Evolutionary conservation across 92 coral and sea anemone species (phyloP).

Genomic region (Micromussa lordhowensis): DNA sequence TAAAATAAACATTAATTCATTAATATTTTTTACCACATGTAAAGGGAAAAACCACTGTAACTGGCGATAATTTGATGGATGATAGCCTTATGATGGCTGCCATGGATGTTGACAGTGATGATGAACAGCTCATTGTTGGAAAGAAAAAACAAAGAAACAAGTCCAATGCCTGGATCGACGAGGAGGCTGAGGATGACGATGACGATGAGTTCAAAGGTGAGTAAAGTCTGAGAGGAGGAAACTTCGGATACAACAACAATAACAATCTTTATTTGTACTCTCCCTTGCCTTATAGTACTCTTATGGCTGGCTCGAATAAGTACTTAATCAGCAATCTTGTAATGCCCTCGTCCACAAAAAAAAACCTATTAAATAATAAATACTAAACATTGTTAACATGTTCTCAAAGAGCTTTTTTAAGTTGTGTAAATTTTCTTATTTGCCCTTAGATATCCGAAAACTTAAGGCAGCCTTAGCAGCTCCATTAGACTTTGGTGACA

Average conservation of each 20-base stretch:
- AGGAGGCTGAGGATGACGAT: slow-evolving; percentile 95
- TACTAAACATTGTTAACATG: neutral
- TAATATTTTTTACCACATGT: neutral
- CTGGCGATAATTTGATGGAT: neutral
- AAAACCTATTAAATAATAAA: too few relatives aligned
- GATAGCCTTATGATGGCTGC: slow-evolving; percentile 39
- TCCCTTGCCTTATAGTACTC: too few relatives aligned
- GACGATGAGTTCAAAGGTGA: slow-evolving; percentile 97
- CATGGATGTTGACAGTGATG: slow-evolving; percentile 86
- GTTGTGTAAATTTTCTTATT: too few relatives aligned
- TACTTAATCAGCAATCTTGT: too few relatives aligned
- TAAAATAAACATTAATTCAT: neutral
- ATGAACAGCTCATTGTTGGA: slow-evolving; percentile 79
- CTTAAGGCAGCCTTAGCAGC: slow-evolving; percentile 94
- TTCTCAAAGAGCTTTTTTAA: neutral
- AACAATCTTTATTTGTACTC: too few relatives aligned
- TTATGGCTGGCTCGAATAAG: too few relatives aligned
- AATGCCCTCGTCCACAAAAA: too few relatives aligned
- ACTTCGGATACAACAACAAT: too few relatives aligned
- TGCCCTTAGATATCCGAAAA: slow-evolving; percentile 81
- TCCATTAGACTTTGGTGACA: slow-evolving; percentile 91
- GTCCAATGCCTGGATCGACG: slow-evolving; percentile 90
- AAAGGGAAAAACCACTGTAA: slow-evolving; percentile 31
- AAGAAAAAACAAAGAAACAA: slow-evolving; percentile 83
- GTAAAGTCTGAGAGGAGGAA: neutral